A percentile compares a stretch with the other conserved stretches of the same genome.
These are phyloP conservation scores for Saccopteryx leptura DNA, from an alignment of 2,113 vertebrate species.

Conservation along the genomic window DNA sequence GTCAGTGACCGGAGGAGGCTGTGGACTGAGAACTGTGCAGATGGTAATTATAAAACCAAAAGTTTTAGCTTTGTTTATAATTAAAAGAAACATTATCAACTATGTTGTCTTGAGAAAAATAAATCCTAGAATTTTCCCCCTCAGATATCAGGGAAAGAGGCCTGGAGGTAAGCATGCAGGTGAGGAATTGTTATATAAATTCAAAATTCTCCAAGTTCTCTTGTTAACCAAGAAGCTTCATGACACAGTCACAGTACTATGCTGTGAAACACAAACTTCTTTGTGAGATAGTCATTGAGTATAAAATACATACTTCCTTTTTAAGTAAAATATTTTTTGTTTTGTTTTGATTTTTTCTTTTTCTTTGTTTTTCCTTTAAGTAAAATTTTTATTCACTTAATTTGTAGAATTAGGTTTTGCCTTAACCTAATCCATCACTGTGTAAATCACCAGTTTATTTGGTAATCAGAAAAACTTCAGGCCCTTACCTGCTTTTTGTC, in stretches of 20 bases:
- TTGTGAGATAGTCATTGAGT: not conserved
- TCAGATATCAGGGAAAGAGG: not conserved
- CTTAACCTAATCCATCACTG: not conserved
- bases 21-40: not conserved
- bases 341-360: not conserved
- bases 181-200: not conserved
- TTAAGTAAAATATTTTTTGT: not conserved
- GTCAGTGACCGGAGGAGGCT: not conserved
- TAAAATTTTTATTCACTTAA: not conserved
- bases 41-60: not conserved
- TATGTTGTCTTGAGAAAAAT: constrained; percentile 43
- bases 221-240: not conserved
- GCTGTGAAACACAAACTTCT: constrained; percentile 35
- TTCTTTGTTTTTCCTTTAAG: not conserved
- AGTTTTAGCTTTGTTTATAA: not conserved
- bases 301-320: constrained; percentile 20
- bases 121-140: not conserved
- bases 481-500: not conserved
- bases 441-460: not conserved
- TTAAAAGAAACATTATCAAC: not conserved
- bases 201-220: not conserved
- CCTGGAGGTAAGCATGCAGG: not conserved
- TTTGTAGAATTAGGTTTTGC: constrained; percentile 33
- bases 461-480: not conserved
- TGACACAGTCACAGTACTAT: not conserved